Percentiles rank a stretch among this genome's conserved stretches.
Evolutionary conservation across 2,797 vertebrate species (phyloP).

Genomic region (Falco berigora): DNA sequence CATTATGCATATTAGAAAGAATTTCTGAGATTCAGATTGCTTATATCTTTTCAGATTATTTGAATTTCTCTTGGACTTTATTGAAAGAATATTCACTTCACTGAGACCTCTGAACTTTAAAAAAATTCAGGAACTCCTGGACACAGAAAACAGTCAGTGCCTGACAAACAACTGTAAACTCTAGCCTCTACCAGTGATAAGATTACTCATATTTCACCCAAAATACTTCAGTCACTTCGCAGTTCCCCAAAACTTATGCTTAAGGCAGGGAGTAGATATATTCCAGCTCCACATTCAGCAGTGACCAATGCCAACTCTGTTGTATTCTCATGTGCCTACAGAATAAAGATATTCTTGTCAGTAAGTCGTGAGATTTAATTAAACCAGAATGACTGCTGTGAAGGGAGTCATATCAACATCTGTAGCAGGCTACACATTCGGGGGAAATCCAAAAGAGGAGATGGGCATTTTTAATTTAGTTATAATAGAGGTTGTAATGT

Average conservation of each 20-base stretch:
- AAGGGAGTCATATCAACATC: not conserved
- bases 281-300: not conserved
- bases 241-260: not conserved
- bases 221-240: not conserved
- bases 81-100: not conserved
- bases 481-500: not conserved
- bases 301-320: not conserved
- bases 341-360: not conserved
- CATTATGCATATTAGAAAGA: not conserved
- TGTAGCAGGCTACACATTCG: not conserved
- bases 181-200: not conserved
- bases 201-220: not conserved
- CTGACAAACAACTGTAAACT: not conserved
- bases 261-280: not conserved
- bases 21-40: not conserved
- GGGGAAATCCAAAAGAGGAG: not conserved
- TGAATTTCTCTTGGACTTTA: not conserved
- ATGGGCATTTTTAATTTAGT: not conserved
- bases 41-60: not conserved
- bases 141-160: not conserved
- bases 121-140: not conserved
- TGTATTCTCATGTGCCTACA: not conserved
- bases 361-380: conserved; percentile 13
- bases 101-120: not conserved
- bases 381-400: not conserved